Base-by-base conservation (phyloP, 1,140 invertebrate genomes). In the Propsilocerus akamusi region DNA sequence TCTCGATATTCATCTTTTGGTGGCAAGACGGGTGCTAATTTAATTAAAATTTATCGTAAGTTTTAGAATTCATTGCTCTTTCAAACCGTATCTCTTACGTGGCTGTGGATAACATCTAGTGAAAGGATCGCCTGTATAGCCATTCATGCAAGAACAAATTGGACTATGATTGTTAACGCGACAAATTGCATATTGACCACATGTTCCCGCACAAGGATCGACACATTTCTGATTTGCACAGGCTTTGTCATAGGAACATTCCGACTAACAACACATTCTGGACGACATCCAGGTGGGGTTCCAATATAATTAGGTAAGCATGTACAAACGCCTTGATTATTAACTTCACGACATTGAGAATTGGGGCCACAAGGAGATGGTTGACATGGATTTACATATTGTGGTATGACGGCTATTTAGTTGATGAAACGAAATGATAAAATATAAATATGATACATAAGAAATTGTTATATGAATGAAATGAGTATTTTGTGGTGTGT, bases 321-420 rank as follows among this genome's bases (percentile, higher is more conserved):
- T 10, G 74, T 72, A 57, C 80, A 83, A 4, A 75, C 71, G 7
- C 72, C 70, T 63, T 72, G 70, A 11, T 65, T 68, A 54, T 74
- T 74, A 14, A 72, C 60, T 55, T 70, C 71, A 48, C 68, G 68
- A 57, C 81, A 83, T 56, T 74, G 67, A 50, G 75, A 74, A 59
- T 81, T 80, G 25, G 76, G 71, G 48, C 80, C 80, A 63, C 79
- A 82, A 14, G 77, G 78, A 48, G 74, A n/a, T n/a, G 72, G 61
- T 77, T 64, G 28, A 61, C 54, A 1, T 66, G 76, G 75, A 54
- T 78, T 64, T 3, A 57, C 57, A 34, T 64, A 58, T 7, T 62
- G 57, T 50, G 63, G 64, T 55, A 62, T 61, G 52, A 57, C 61
- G 57, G 58, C n/a, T n/a, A n/a, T n/a, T n/a, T n/a, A n/a, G n/a